A percentile compares a stretch with the other conserved stretches of the same genome.
phyloP scores from a whole-genome alignment of 92 coral and sea anemone species.

The Zoanthus gigantus region DNA sequence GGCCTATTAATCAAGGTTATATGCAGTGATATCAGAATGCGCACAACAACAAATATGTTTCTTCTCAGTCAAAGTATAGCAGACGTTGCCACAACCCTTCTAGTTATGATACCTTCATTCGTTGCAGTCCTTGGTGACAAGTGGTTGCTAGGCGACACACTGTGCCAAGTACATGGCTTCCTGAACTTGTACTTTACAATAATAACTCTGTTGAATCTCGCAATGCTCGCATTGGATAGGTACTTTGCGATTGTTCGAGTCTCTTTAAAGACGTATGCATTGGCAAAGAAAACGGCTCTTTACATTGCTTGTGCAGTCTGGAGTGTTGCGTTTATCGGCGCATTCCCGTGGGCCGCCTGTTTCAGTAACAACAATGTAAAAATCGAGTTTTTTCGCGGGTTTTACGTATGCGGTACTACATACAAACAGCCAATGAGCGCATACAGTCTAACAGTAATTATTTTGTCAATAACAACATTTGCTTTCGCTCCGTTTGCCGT shows the following conservation, averaged over 20 bases:
- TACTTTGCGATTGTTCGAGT: slow-evolving; percentile 73
- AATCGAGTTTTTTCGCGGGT: slow-evolving; percentile 70
- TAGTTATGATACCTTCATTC: slow-evolving; percentile 71
- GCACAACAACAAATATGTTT: slow-evolving; percentile 72
- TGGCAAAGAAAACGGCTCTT: slow-evolving; percentile 48
- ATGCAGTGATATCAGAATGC: slow-evolving; percentile 62
- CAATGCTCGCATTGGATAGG: slow-evolving; percentile 74
- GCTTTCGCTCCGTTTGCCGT: slow-evolving; percentile 65
- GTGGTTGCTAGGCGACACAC: slow-evolving; percentile 70
- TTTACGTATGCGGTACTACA: slow-evolving; percentile 71
- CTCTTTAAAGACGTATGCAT: slow-evolving; percentile 23
- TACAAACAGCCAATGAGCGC: slow-evolving; percentile 59
- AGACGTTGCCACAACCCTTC: slow-evolving; percentile 73
- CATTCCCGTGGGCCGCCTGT: slow-evolving; percentile 76
- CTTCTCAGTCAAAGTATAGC: slow-evolving; percentile 78
- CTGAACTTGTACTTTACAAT: slow-evolving; percentile 85
- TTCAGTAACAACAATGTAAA: slow-evolving; percentile 46
- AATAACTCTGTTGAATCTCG: slow-evolving; percentile 69
- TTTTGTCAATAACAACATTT: slow-evolving; percentile 19
- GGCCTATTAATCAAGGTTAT: slow-evolving; percentile 56
- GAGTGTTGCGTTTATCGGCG: slow-evolving; percentile 58
- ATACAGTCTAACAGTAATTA: slow-evolving; percentile 38
- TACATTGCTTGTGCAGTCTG: slow-evolving; percentile 51
- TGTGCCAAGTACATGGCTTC: slow-evolving; percentile 63
- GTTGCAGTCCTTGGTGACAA: slow-evolving; percentile 69